Base-by-base conservation (phyloP, 2,113 vertebrate genomes). In the Psittacara wagleri region DNA sequence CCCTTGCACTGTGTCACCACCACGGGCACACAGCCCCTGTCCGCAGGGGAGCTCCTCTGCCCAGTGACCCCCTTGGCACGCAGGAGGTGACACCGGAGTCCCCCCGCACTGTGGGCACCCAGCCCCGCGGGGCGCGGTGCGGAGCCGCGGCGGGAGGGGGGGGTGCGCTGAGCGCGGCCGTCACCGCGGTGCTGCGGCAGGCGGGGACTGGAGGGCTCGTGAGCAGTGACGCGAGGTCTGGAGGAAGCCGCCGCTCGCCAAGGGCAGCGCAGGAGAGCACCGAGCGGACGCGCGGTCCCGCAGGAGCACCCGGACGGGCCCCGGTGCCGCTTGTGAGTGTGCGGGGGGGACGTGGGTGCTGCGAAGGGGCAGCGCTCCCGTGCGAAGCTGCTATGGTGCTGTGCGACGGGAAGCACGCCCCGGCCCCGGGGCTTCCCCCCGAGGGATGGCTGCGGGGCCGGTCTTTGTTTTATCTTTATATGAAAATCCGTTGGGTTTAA, bases 161-260 rank as follows among this genome's bases (percentile, higher is more conserved):
- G 11, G 33, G 6, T 4, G 16, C 76, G 85, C 81, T 6, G 16
- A 57, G 54, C 11, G 54, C 11, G 43, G 64, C 87, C 35, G 43
- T 29, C 88, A 29, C n/a, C 35, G 37, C 33, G 1, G n/a, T 73
- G 84, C 27, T 59, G 0, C 0, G 48, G 80, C 93, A 77, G 91
- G 94, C 94, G 92, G 86, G 93, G 93, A 93, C 90, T 91, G 93
- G 76, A 78, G 86, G 81, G 87, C 74, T 84, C 9, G 17, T 22
- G 54, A 68, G 83, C 35, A 15, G 86, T 91, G 97, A 96, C 97
- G 94, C 88, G 22, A 72, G 37, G 1, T 25, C 11, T 14, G 37
- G 73, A 72, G 84, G 54, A n/a, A 90, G 75, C 92, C 80, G 92
- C 95, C 72, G 86, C 94, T 20, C 4, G 8, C 86, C 96, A 83